These are phyloP conservation scores for Chascanopsetta lugubris DNA, from an alignment of 2,113 vertebrate species.

Conservation along the genomic window DNA sequence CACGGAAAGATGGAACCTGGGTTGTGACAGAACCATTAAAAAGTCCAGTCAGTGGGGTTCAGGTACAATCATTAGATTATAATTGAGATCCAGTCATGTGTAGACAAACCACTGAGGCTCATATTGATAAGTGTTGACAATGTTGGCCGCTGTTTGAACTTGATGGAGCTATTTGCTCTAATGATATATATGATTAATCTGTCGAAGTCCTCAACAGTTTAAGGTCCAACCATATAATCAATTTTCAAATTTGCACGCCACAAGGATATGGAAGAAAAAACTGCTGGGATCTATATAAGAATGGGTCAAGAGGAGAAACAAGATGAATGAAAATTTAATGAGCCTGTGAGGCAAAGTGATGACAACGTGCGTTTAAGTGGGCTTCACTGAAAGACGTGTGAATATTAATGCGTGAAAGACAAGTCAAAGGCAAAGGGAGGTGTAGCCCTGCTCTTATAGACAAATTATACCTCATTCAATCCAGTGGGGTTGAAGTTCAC, in stretches of 20 bases:
- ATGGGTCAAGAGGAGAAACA: not conserved
- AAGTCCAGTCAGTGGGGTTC: too few relatives aligned
- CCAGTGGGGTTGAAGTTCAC: constrained; percentile 67
- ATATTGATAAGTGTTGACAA: too few relatives aligned
- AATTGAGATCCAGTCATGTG: too few relatives aligned
- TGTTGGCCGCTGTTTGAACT: not conserved
- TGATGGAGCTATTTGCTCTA: not conserved
- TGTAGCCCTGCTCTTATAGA: constrained; percentile 25
- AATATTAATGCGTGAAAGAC: constrained; percentile 52
- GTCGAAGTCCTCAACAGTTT: too few relatives aligned
- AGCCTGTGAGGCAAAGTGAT: constrained; percentile 8
- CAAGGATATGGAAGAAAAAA: not conserved
- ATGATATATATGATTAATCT: constrained; percentile 13
- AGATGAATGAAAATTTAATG: not conserved
- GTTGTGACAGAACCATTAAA: too few relatives aligned
- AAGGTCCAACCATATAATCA: not conserved
- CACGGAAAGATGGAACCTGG: too few relatives aligned
- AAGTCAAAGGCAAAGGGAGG: constrained; percentile 58
- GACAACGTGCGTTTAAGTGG: constrained; percentile 32
- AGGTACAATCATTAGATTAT: too few relatives aligned
- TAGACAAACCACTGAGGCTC: too few relatives aligned
- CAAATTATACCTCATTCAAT: constrained; percentile 58
- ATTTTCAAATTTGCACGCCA: not conserved
- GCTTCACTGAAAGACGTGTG: constrained; percentile 24
- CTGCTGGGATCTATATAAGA: not conserved